phyloP scores from a whole-genome alignment of 2,888 invertebrate genomes.

The Drosophila austrosaltans region DNA sequence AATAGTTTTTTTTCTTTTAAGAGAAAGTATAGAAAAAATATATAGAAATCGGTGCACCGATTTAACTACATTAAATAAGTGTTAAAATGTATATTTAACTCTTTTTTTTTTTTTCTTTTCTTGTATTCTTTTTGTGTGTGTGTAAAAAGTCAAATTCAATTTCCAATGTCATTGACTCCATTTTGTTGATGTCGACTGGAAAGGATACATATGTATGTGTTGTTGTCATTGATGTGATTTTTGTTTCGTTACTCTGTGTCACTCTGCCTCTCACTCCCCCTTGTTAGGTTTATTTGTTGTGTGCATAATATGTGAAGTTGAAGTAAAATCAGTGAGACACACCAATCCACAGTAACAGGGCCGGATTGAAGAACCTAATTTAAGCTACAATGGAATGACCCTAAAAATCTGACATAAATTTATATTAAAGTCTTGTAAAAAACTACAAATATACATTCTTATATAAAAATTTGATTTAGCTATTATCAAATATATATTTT shows the following conservation, averaged over 20 bases:
- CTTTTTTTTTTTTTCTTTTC: not conserved
- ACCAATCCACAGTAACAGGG: constrained; percentile 8
- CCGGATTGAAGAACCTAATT: not conserved
- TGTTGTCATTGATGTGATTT: constrained; percentile 5
- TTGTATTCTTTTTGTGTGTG: not conserved
- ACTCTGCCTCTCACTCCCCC: not conserved
- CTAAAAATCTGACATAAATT: no score
- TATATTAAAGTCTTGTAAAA: no score
- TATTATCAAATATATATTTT: no score
- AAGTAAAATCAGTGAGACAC: constrained; percentile 43
- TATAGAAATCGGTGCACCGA: no score
- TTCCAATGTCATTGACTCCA: constrained; percentile 19
- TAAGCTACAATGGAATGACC: not conserved
- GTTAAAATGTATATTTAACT: not conserved
- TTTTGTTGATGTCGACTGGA: constrained; percentile 5
- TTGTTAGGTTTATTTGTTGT: constrained; percentile 10
- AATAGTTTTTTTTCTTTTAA: no score
- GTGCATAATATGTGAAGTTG: constrained; percentile 21
- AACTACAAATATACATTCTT: no score
- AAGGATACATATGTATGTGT: not conserved
- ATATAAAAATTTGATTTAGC: no score
- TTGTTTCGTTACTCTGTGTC: not conserved
- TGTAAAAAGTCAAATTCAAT: constrained; percentile 9
- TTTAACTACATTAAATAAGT: not conserved
- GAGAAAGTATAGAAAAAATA: no score